These are phyloP conservation scores for Rhinoptilus africanus DNA, from an alignment of 2,113 vertebrate genomes.

Conservation along the genomic window DNA sequence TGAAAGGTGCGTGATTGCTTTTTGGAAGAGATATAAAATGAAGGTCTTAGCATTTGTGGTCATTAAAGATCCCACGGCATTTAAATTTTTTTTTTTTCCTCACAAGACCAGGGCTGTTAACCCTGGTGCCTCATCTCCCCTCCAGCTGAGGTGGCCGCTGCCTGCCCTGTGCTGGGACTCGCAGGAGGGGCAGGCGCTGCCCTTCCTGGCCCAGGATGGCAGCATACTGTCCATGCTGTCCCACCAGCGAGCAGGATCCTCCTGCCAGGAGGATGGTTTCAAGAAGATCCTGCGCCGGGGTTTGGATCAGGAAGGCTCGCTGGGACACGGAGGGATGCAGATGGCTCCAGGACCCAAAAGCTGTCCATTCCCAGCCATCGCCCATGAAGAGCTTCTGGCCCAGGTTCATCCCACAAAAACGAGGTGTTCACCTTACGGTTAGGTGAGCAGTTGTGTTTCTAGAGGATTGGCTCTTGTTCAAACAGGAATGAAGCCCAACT, in stretches of 20 bases:
- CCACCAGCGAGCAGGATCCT: neutral
- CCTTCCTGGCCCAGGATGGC: neutral
- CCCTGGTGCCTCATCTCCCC: neutral
- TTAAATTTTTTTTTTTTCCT: neutral
- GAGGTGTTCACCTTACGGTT: neutral
- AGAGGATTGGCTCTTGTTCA: neutral
- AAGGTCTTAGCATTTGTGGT: slow-evolving; percentile 1
- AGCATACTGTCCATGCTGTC: fast-evolving
- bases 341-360: neutral
- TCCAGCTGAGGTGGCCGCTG: neutral
- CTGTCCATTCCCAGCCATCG: neutral
- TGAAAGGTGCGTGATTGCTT: slow-evolving; percentile 18
- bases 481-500: neutral
- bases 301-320: neutral
- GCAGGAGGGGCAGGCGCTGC: neutral
- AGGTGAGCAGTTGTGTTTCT: neutral
- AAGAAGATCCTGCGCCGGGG: neutral
- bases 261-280: neutral
- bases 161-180: neutral
- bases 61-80: neutral
- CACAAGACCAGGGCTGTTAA: neutral
- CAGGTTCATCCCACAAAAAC: neutral
- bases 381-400: neutral
- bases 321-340: neutral
- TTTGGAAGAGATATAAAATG: neutral